Percentiles rank a stretch among this genome's conserved stretches.
Conservation (phyloP, 2,113 vertebrate species). For the Pachyramphus minor region DNA sequence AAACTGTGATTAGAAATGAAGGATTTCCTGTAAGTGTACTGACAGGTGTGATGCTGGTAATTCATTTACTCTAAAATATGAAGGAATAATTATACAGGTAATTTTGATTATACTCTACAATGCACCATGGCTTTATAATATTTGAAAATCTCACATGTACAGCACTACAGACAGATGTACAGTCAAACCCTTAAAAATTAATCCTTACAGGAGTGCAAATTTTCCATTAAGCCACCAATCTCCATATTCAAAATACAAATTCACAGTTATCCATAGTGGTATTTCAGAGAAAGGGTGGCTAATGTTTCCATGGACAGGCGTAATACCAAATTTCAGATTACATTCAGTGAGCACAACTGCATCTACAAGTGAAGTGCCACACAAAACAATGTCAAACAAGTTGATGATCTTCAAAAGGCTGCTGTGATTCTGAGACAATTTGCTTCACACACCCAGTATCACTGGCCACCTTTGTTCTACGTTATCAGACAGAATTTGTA, state of each 20-base stretch:
- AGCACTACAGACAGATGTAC: neutral
- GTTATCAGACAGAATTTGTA: neutral
- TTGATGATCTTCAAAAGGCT: neutral
- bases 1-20: slow-evolving; percentile 10
- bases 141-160: neutral
- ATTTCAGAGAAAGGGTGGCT: neutral
- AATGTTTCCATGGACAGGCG: neutral
- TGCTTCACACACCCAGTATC: neutral
- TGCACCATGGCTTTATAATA: neutral
- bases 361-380: neutral
- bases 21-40: neutral
- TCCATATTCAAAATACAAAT: too few species aligned
- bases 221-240: neutral
- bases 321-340: neutral
- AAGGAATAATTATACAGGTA: neutral
- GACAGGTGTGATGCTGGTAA: neutral
- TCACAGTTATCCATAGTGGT: neutral
- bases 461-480: neutral
- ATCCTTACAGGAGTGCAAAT: neutral
- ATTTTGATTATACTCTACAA: neutral
- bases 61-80: neutral
- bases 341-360: neutral
- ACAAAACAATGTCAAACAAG: neutral
- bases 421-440: neutral
- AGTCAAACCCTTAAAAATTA: neutral